A percentile compares a stretch with the other conserved stretches of the same genome.
Evolutionary conservation across 2,888 invertebrate species (phyloP).

Genomic region (Megalurothrips usitatus): DNA sequence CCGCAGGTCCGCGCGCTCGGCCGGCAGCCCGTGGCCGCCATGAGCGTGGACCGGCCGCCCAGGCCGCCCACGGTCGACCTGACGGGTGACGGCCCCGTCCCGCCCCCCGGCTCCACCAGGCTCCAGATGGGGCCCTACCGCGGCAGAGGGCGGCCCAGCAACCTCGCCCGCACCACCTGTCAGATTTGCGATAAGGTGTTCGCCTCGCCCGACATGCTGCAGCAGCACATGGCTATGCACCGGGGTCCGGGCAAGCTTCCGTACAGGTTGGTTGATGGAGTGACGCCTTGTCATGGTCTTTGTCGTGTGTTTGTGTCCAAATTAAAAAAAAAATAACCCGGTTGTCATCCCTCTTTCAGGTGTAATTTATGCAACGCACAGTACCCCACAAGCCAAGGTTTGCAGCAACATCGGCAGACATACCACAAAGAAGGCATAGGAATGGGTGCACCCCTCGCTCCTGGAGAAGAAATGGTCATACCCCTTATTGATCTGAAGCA

Average conservation of each 20-base stretch:
- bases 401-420: constrained; percentile 61
- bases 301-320: constrained; percentile 42
- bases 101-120: background rate
- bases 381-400: constrained; percentile 59
- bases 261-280: constrained; percentile 43
- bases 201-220: constrained; percentile 48
- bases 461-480: constrained; percentile 60
- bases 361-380: constrained; percentile 69
- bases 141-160: constrained; percentile 41
- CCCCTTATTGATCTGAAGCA: constrained; percentile 69
- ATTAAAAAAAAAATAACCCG: background rate
- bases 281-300: constrained; percentile 40
- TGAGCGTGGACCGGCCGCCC: constrained; percentile 48
- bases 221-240: constrained; percentile 50
- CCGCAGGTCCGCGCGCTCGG: constrained; percentile 46
- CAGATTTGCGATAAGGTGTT: constrained; percentile 52
- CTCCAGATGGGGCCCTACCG: constrained; percentile 38
- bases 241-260: constrained; percentile 49
- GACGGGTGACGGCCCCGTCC: constrained; percentile 40
- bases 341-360: constrained; percentile 40
- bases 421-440: constrained; percentile 51
- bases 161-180: constrained; percentile 36
- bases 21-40: constrained; percentile 38
- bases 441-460: constrained; percentile 43
- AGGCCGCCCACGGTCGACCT: constrained; percentile 50